Evolutionary conservation across 2,797 vertebrate species (phyloP).

Genomic region (Siniperca obscura): DNA sequence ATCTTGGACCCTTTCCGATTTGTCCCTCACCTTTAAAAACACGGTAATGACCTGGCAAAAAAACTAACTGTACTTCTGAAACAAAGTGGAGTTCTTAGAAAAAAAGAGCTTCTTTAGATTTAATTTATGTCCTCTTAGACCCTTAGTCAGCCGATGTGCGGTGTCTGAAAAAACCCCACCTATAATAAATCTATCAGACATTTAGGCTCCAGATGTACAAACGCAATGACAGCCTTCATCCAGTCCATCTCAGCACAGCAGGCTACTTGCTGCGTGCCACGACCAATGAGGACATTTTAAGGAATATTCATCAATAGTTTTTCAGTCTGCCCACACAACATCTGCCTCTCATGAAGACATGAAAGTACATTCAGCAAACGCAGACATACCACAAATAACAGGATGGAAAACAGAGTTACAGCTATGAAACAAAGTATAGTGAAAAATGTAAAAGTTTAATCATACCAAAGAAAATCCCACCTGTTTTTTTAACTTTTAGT

Average conservation of each 20-base stretch:
- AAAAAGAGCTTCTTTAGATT: not conserved
- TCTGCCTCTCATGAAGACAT: conserved; percentile 44
- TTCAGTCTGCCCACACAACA: conserved; percentile 53
- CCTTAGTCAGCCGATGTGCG: not conserved
- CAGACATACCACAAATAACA: conserved; percentile 19
- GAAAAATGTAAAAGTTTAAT: conserved; percentile 12
- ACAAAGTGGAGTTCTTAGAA: not conserved
- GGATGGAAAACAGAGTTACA: not conserved
- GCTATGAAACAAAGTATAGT: not conserved
- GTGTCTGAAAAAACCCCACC: not conserved
- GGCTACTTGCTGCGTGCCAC: conserved; percentile 20
- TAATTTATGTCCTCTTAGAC: conserved; percentile 17
- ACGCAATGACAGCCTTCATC: conserved; percentile 30
- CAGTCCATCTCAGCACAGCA: conserved; percentile 20
- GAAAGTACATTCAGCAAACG: conserved; percentile 8
- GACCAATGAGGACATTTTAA: conserved; percentile 44
- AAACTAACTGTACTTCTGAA: not conserved
- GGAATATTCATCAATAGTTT: conserved; percentile 61
- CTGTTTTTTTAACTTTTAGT: not conserved
- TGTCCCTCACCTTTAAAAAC: not conserved
- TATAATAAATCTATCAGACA: conserved; percentile 24
- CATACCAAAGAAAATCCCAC: not conserved
- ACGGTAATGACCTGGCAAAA: not conserved
- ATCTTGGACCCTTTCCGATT: conserved; percentile 7
- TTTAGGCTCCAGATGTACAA: conserved; percentile 42